Percentiles rank a stretch among this genome's conserved stretches.
phyloP scores from a whole-genome alignment of 2,888 invertebrate species.

The Leptopilina drosophilae region DNA sequence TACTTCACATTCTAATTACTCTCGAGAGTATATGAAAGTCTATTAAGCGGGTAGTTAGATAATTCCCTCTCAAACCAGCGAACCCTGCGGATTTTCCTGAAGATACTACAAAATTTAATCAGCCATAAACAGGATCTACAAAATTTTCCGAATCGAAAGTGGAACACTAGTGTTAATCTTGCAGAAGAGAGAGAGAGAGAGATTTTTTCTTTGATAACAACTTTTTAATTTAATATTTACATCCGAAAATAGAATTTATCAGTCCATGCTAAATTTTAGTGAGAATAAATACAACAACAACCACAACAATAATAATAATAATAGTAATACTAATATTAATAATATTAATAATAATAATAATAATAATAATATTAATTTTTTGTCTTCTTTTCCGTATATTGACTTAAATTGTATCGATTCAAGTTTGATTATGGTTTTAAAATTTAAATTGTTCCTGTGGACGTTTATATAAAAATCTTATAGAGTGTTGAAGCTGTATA shows the following conservation, averaged over 20 bases:
- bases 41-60: conserved; percentile 50
- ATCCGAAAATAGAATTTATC: too few species aligned
- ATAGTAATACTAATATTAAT: too few species aligned
- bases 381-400: too few species aligned
- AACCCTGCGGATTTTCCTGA: conserved; percentile 12
- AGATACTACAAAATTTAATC: conserved; percentile 34
- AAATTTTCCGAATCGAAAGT: not conserved
- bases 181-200: too few species aligned
- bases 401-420: too few species aligned
- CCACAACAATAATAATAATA: too few species aligned
- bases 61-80: conserved; percentile 48
- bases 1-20: conserved; percentile 47
- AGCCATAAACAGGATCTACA: not conserved
- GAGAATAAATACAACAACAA: too few species aligned
- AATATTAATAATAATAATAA: too few species aligned
- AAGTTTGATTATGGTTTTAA: not conserved
- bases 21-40: conserved; percentile 44
- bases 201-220: too few species aligned
- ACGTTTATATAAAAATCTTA: not conserved
- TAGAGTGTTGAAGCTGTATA: conserved; percentile 7
- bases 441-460: conserved; percentile 10
- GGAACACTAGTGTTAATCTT: not conserved
- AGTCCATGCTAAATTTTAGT: too few species aligned
- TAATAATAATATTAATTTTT: too few species aligned
- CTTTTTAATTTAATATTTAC: too few species aligned